Conservation (phyloP, 2,797 vertebrate genomes). For the Microctenopoma steveboyesi region DNA sequence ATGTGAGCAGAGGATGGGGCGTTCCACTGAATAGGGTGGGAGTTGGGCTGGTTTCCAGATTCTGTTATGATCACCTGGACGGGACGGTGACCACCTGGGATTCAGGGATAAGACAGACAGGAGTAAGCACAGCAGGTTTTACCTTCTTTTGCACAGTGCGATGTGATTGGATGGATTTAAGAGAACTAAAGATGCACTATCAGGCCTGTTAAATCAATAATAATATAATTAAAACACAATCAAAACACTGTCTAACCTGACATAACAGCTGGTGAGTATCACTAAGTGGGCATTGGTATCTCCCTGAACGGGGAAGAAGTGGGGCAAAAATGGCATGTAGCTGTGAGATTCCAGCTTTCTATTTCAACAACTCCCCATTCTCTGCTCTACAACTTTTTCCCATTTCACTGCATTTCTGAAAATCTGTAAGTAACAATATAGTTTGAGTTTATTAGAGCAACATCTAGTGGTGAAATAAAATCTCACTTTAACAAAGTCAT, state of each 20-base stretch:
- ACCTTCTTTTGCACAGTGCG: neutral
- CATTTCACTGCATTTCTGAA: neutral
- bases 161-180: neutral
- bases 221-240: neutral
- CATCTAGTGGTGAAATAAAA: constrained; percentile 1
- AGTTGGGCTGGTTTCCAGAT: constrained; percentile 90
- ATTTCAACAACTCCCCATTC: constrained; percentile 49
- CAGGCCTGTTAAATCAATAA: neutral
- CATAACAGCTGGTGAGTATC: neutral
- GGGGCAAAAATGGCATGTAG: constrained; percentile 54
- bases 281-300: constrained; percentile 18
- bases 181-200: neutral
- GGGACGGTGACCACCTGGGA: constrained; percentile 86
- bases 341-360: constrained; percentile 79
- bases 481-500: neutral
- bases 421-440: no score
- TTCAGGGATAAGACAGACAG: constrained; percentile 12
- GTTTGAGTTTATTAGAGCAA: neutral
- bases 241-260: neutral
- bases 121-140: neutral
- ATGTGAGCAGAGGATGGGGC: constrained; percentile 91
- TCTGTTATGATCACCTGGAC: constrained; percentile 97
- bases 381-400: constrained; percentile 16
- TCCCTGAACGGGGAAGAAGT: constrained; percentile 16
- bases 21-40: constrained; percentile 97